Evolutionary conservation across 2,113 vertebrate species (phyloP).

Genomic region (Calonectris borealis): DNA sequence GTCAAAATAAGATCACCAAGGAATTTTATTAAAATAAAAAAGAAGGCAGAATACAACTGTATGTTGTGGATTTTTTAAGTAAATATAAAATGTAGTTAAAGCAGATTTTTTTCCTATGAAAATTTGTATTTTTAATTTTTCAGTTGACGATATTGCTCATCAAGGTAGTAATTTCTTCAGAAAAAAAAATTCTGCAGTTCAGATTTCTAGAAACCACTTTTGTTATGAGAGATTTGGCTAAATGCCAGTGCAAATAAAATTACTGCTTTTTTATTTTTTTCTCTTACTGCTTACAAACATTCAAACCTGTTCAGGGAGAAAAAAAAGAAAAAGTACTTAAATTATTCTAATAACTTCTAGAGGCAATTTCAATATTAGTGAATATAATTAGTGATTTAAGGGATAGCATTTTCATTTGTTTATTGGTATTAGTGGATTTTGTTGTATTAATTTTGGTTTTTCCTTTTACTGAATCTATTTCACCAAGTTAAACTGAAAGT

Average conservation of each 20-base stretch:
- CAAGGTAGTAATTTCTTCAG: background rate
- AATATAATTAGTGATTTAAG: background rate
- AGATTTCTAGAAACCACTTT: background rate
- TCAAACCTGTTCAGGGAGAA: background rate
- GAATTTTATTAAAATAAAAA: background rate
- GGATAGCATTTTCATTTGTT: background rate
- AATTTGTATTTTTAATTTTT: background rate
- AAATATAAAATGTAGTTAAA: background rate
- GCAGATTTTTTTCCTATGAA: background rate
- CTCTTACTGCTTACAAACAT: background rate
- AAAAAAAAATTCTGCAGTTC: background rate
- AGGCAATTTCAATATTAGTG: background rate
- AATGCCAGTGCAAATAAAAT: background rate
- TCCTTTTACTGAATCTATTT: background rate
- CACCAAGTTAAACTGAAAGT: background rate
- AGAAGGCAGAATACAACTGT: background rate
- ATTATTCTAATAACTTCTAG: background rate
- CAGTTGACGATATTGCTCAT: rapidly evolving
- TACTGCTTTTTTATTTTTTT: background rate
- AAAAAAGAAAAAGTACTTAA: background rate
- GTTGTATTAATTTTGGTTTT: background rate
- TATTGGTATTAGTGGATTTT: background rate
- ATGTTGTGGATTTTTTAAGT: rapidly evolving
- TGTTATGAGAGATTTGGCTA: background rate
- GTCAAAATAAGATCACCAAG: background rate